Base-by-base conservation (phyloP, 2,888 invertebrate species). In the Dendrolimus houi region DNA sequence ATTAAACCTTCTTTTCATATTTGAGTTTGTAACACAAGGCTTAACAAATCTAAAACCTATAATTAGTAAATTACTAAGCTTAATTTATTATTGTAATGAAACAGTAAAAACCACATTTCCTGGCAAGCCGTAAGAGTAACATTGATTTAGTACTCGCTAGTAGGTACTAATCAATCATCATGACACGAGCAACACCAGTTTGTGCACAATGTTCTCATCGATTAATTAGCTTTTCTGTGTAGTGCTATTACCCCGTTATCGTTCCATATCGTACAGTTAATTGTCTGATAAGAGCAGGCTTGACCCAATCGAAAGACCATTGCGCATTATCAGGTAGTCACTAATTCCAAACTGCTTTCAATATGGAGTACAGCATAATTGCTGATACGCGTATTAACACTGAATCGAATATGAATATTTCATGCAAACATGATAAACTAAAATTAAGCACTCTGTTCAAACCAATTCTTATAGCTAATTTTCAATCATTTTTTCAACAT, bases 151-250 rank as follows among this genome's bases (percentile, higher is more conserved):
- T 60, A 60, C 58, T 58, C 59, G 47, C 47, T 12, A 9, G 61
- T 62, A 61, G 61, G 60, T 62, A 62, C 62, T 64, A 64, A 71
- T 72, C 67, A 69, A 70, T 72, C 65, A 69, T 64, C 56, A 57
- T 55, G 57, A 63, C 62, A 55, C 63, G 56, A 62, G 63, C 63
- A 66, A 70, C 59, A 67, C 55, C 65, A 66, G 29, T 66, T 71
- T 59, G 63, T 60, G 58, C 57, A 53, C 61, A 62, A 66, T 66
- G 58, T 59, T 63, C 61, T 65, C 62, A 67, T 69, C 66, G 70
- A 66, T 66, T 70, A 69, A 71, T 74, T 68, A 69, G 64, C 63
- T 61, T 62, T 56, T 61, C 52, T 56, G 56, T 56, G 59, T 62
- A 63, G 59, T 56, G 59, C 59, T 58, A 65, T 68, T 59, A 68